Percentiles rank a stretch among this genome's conserved stretches.
Conservation (phyloP, 1,140 invertebrate genomes). For the Matsumurasca onukii region DNA sequence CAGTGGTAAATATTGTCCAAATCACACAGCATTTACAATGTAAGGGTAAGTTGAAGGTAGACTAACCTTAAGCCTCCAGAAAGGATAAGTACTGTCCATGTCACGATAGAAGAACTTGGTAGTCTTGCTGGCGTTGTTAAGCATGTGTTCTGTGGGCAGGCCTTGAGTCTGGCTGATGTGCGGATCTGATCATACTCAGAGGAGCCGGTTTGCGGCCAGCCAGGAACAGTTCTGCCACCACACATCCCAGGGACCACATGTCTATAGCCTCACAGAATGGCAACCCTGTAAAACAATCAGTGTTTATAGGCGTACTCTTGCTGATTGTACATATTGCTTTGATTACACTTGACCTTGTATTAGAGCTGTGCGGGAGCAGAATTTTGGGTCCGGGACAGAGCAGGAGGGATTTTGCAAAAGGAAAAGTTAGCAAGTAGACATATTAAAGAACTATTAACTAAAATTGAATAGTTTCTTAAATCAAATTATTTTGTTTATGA, state of each 20-base stretch:
- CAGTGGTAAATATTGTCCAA: too few relatives aligned
- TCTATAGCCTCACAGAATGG: constrained; percentile 99
- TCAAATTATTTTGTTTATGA: too few relatives aligned
- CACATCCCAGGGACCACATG: constrained; percentile 99
- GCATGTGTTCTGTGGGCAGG: constrained; percentile 95
- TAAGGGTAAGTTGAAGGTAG: neutral
- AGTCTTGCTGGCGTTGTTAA: constrained; percentile 97
- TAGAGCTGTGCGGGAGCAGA: too few relatives aligned
- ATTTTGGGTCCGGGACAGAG: too few relatives aligned
- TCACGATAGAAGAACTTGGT: constrained; percentile 98
- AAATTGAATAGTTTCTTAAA: too few relatives aligned
- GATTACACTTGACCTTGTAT: too few relatives aligned
- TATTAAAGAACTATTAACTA: too few relatives aligned
- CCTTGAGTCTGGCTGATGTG: constrained; percentile 65
- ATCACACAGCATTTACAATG: neutral
- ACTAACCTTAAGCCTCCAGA: constrained; percentile 89
- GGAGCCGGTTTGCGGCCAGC: constrained; percentile 99
- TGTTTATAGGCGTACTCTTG: too few relatives aligned
- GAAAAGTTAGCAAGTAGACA: too few relatives aligned
- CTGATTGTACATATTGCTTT: too few relatives aligned
- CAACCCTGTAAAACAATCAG: constrained; percentile 61
- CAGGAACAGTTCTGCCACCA: constrained; percentile 98
- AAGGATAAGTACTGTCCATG: constrained; percentile 94
- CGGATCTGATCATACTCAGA: constrained; percentile 99
- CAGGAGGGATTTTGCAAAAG: too few relatives aligned